phyloP scores from a whole-genome alignment of 2,797 vertebrate genomes.

The Notolepis coatsorum region DNA sequence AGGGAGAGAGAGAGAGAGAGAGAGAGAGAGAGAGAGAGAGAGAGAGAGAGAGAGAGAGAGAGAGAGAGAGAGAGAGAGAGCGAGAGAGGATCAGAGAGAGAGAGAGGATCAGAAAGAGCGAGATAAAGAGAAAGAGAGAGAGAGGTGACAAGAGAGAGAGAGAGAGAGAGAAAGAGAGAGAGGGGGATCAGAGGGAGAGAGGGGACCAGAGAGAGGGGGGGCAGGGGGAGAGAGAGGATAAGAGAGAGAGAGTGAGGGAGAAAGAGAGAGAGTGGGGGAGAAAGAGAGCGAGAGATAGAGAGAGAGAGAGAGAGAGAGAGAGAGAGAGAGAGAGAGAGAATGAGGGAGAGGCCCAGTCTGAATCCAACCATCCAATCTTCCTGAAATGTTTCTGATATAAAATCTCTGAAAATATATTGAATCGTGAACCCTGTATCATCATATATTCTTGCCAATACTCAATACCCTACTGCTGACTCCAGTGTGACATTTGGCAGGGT shows the following conservation, averaged over 20 bases:
- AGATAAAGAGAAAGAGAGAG: not conserved
- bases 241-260: slow-evolving; percentile 41
- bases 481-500: slow-evolving; percentile 47
- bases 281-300: not conserved
- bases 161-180: slow-evolving; percentile 24
- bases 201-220: slow-evolving; percentile 10
- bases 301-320: not conserved
- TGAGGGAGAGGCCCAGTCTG: slow-evolving; percentile 16
- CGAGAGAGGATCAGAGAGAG: not conserved
- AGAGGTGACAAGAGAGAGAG: slow-evolving; percentile 25
- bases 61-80: slow-evolving; percentile 39
- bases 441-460: no score
- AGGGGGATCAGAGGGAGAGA: no score
- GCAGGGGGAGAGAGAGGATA: slow-evolving; percentile 2
- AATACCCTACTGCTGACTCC: slow-evolving; percentile 50
- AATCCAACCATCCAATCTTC: slow-evolving; percentile 20
- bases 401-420: no score
- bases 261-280: not conserved
- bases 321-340: slow-evolving; percentile 29
- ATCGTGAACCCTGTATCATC: no score
- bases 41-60: slow-evolving; percentile 19
- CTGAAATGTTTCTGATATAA: slow-evolving; percentile 30
- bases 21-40: not conserved
- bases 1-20: no score
- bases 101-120: not conserved